These are phyloP conservation scores for Cyphomyrmex costatus DNA, from an alignment of 1,140 invertebrate genomes.

Conservation along the genomic window DNA sequence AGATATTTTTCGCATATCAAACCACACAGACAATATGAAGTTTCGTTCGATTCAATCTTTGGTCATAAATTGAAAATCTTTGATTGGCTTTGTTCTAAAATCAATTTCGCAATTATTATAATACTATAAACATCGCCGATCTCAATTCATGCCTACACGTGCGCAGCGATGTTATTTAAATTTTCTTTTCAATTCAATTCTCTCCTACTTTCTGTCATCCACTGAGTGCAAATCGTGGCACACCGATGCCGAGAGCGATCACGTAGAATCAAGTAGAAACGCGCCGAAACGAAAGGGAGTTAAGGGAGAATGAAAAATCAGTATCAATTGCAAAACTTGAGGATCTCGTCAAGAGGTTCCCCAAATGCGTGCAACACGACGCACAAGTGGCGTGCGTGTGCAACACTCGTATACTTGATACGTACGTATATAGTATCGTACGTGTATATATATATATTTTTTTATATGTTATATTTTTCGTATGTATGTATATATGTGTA, in stretches of 20 bases:
- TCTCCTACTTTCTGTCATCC: background rate
- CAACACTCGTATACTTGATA: slow-evolving; percentile 73
- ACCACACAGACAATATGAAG: background rate
- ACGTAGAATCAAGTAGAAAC: slow-evolving; percentile 22
- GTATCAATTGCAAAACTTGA: slow-evolving; percentile 34
- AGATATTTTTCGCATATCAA: background rate
- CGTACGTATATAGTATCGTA: slow-evolving; percentile 58
- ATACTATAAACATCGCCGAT: background rate
- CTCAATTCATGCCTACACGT: slow-evolving; percentile 7
- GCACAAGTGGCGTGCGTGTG: slow-evolving; percentile 49
- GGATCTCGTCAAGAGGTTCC: slow-evolving; percentile 36
- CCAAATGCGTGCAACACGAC: slow-evolving; percentile 55
- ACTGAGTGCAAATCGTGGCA: slow-evolving; percentile 9
- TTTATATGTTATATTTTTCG: slow-evolving; percentile 25
- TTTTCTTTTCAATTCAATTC: slow-evolving; percentile 9
- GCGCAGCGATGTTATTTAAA: background rate
- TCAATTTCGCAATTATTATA: background rate
- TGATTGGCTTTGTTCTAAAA: background rate
- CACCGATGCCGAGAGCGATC: background rate
- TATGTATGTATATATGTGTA: background rate
- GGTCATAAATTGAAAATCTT: background rate
- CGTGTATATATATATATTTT: slow-evolving; percentile 31
- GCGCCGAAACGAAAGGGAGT: slow-evolving; percentile 35
- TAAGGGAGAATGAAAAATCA: slow-evolving; percentile 33
- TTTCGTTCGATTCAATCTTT: slow-evolving; percentile 14